Conservation (phyloP, 2,797 vertebrate genomes). For the Notolabrus celidotus region DNA sequence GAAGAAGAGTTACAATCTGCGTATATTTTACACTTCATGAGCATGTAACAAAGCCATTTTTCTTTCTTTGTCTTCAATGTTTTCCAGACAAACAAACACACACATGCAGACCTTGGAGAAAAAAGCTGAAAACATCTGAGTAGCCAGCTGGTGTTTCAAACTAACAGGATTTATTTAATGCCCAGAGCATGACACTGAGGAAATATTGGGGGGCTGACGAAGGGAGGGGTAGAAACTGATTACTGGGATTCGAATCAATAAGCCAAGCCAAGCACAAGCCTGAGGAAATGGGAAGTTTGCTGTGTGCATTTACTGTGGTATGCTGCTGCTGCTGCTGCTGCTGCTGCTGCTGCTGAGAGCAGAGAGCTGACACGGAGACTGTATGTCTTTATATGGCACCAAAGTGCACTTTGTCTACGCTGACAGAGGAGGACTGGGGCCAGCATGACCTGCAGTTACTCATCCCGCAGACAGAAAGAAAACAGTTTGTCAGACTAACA, state of each 20-base stretch:
- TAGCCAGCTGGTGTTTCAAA: conserved; percentile 64
- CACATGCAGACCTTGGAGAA: conserved; percentile 22
- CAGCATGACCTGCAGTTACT: conserved; percentile 67
- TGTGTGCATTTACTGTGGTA: conserved; percentile 77
- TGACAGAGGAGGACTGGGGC: conserved; percentile 64
- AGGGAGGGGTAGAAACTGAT: conserved; percentile 67
- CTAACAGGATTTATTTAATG: conserved; percentile 83
- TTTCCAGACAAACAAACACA: conserved; percentile 13
- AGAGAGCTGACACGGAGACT: conserved; percentile 69
- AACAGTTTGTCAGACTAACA: conserved; percentile 74
- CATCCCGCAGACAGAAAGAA: conserved; percentile 69
- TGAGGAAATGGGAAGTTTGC: conserved; percentile 76
- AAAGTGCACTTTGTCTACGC: conserved; percentile 79
- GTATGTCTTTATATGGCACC: conserved; percentile 81
- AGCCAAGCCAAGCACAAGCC: conserved; percentile 68
- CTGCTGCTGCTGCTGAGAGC: conserved; percentile 28
- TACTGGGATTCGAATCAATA: conserved; percentile 81
- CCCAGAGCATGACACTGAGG: conserved; percentile 77
- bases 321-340: conserved; percentile 59
- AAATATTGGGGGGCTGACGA: conserved; percentile 64
- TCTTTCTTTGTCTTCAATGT: conserved; percentile 12
- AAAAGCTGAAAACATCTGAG: conserved; percentile 54
- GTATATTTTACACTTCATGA: conserved; percentile 12
- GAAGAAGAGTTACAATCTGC: not conserved
- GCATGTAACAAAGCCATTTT: conserved; percentile 12